phyloP scores from a whole-genome alignment of 2,888 invertebrate species.

The Parascotia fuliginaria region DNA sequence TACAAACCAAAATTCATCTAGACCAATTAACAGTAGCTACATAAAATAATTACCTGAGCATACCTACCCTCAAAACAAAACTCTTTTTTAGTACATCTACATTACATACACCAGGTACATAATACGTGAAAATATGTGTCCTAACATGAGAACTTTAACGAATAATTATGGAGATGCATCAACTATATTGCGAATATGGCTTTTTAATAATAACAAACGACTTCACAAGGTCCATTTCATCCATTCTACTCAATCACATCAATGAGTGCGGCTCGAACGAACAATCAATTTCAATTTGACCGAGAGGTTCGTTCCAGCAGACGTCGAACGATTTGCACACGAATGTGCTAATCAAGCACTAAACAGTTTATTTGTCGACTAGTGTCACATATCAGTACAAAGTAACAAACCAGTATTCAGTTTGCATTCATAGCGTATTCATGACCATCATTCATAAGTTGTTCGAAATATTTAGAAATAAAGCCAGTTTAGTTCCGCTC shows the following conservation, averaged over 20 bases:
- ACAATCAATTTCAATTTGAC: slow-evolving; percentile 79
- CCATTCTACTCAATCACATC: slow-evolving; percentile 76
- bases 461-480: slow-evolving; percentile 4
- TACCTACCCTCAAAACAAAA: no score
- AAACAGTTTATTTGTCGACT: slow-evolving; percentile 73
- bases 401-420: slow-evolving; percentile 55
- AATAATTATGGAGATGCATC: slow-evolving; percentile 43
- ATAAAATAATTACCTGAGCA: no score
- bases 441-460: slow-evolving; percentile 30
- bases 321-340: slow-evolving; percentile 74
- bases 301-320: slow-evolving; percentile 40
- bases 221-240: slow-evolving; percentile 69
- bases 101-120: slow-evolving; percentile 12
- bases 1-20: no score
- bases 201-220: slow-evolving; percentile 61
- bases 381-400: slow-evolving; percentile 68
- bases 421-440: slow-evolving; percentile 52
- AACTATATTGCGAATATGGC: slow-evolving; percentile 33
- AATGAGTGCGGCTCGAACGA: slow-evolving; percentile 67
- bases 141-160: slow-evolving; percentile 19
- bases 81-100: no score
- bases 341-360: slow-evolving; percentile 83
- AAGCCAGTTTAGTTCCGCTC: slow-evolving; percentile 24
- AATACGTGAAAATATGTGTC: slow-evolving; percentile 29
- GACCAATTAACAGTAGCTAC: no score